Evolutionary conservation across 1,140 invertebrate species (phyloP), one percentile per base, ranked within the genome.

Genomic region (Hermetia illucens): DNA sequence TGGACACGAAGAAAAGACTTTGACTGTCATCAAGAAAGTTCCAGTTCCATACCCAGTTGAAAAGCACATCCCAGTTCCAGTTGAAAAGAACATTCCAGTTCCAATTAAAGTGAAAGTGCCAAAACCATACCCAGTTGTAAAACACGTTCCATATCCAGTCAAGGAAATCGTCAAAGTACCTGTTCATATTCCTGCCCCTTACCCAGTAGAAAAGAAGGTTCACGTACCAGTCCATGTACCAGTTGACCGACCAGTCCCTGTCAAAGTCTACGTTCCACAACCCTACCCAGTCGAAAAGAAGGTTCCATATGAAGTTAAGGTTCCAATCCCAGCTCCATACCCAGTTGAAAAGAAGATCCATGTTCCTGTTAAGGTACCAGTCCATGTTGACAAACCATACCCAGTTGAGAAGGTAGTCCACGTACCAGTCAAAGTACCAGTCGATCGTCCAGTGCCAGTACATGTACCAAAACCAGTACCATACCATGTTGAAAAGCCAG

Each of bases 101-200:
- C 71, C 73, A 36, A 70, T 78, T 8, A 68, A 70, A 47, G 64
- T 74, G 27, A 62, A 65, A 15, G 72, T 79, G 41, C 72, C 74
- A 15, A 70, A 76, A 51, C 75, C 70, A 45, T 72, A 72, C 55
- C 69, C 71, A 46, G 70, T 73, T 38, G 58, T 70, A 53, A 72
- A 70, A 58, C 63, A 69, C 60, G 60, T 75, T 49, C 64, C 70
- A 45, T 55, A 66, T 60, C 53, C 69, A 58, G 63, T 72, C 49
- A 68, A 71, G 62, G 62, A 71, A 67, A 66, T 72, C 65, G 58
- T 77, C n/a, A 76, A 75, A 50, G 68, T 76, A 39, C 68, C 71
- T 40, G 71, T 75, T 15, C 65, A 72, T 43, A 62, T 72, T 20
- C 66, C 67, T n/a, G 63, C 68, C 43, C 72, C 71, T 5, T 64